phyloP scores from a whole-genome alignment of 2,797 vertebrate species.

The Chrysolophus pictus region DNA sequence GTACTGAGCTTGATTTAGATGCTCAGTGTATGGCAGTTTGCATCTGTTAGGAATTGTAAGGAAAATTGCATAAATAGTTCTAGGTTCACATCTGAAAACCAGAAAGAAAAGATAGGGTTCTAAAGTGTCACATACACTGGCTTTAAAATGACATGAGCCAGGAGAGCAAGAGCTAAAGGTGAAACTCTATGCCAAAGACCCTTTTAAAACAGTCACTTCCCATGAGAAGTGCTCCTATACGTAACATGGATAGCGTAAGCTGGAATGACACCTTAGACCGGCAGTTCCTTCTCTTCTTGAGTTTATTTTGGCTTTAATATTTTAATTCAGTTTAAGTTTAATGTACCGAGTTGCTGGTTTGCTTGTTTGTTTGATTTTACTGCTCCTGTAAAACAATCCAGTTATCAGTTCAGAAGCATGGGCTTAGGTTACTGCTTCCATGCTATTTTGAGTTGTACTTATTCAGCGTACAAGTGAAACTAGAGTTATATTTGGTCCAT shows the following conservation, averaged over 20 bases:
- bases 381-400: constrained; percentile 16
- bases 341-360: neutral
- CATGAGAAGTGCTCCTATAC: neutral
- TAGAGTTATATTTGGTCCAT: neutral
- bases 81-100: neutral
- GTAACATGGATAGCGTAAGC: neutral
- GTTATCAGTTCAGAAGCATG: neutral
- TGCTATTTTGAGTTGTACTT: neutral
- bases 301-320: neutral
- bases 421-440: neutral
- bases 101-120: neutral
- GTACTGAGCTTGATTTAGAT: constrained; percentile 54
- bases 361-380: neutral
- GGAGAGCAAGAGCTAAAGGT: constrained; percentile 23
- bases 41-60: constrained; percentile 66
- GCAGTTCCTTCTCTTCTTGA: neutral
- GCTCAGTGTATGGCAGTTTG: constrained; percentile 32
- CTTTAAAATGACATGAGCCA: neutral
- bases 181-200: neutral
- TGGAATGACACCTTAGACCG: neutral
- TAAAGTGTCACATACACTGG: neutral
- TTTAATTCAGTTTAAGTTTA: constrained; percentile 15
- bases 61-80: constrained; percentile 55
- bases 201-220: neutral
- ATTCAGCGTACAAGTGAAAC: neutral